Base-by-base conservation (phyloP, 2,797 vertebrate species). In the Poeciliopsis paucimaculata region DNA sequence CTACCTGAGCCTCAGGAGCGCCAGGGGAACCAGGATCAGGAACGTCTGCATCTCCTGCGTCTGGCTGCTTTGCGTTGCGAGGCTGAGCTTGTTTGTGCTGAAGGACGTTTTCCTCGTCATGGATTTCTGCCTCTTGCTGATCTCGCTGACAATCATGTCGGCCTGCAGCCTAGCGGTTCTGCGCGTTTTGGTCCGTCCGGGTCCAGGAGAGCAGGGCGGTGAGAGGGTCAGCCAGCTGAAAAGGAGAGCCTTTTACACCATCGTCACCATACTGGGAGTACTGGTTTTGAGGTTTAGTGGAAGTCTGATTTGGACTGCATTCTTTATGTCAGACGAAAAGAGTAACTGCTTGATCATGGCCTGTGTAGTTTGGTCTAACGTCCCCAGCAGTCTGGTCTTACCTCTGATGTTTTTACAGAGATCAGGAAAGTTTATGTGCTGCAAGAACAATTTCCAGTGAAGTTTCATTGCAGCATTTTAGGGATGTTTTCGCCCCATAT, bases 81-180 rank as follows among this genome's bases (percentile, higher is more conserved):
- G 73, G 13, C 8, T 75, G 53, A 28, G 39, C 5, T 60, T 75
- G 16, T 75, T 77, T 4, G 18, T 45, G 7, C 1, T 43, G 26
- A 75, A 5, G 15, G n/a, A 60, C 0, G 0, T 47, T 16, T 16
- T 13, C 36, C 15, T 51, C 15, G 0, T 5, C 0, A 4, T n/a
- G 0, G 41, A 73, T 49, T 68, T 77, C 3, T 4, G 6, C n/a
- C 0, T 82, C 1, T 9, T 81, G 0, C 0, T 34, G 7, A 1
- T 28, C 5, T 70, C 51, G 6, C 0, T 87, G 1, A 1, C 34
- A 2, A 1, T 47, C 3, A 12, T 75, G 2, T 36, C 12, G 0
- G 88, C 84, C 71, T 91, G 82, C 78, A 86, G 82, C 66, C 4
- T 87, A 0, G 78, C 78, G 26, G 77, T 89, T 39, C 76, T 92